Evolutionary conservation across 2,888 invertebrate species (phyloP), one percentile per base, ranked within the genome.

Genomic region (Chymomyza procnemis): DNA sequence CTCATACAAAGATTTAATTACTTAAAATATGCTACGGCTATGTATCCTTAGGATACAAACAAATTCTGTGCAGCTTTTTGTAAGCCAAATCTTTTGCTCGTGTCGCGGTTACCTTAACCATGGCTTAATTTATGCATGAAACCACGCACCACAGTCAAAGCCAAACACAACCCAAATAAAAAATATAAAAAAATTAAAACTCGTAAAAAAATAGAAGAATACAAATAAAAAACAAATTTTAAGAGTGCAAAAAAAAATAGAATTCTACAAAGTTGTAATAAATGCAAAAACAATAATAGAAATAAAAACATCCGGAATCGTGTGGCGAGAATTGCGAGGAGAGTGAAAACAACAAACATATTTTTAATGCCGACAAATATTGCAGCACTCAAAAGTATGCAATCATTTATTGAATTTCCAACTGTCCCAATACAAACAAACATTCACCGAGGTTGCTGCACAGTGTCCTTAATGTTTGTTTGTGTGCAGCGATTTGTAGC

Each of bases 351-450:
- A 55, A 21, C 16, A 55, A 18, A 21, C n/a, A 50, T 50, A 50
- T 57, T 57, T 26, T n/a, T 16, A 57, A 57, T 57, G 57, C 16
- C 12, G 34, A 34, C 30, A 71, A 66, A 75, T 75, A 74, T 77
- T 69, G 71, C 64, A 64, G 64, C 57, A 66, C 69, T 68, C 65
- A 61, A 71, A 79, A 84, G 62, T 73, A 81, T 67, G 71, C 69
- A 84, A 81, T 66, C 61, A 63, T 69, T 74, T 79, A 71, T 74
- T 66, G 68, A 69, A 74, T 69, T 62, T 59, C 48, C 16, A 47
- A 58, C 57, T 61, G 34, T 69, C n/a, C 63, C 65, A 67, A 22
- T 54, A 66, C 57, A 34, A 55, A 57, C 54, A 64, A 47, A 47
- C 61, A 30, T 64, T 30, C 46, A 18, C 12, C 16, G 12, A 6